phyloP scores from a whole-genome alignment of 2,888 invertebrate species.

The Syrphus vitripennis region DNA sequence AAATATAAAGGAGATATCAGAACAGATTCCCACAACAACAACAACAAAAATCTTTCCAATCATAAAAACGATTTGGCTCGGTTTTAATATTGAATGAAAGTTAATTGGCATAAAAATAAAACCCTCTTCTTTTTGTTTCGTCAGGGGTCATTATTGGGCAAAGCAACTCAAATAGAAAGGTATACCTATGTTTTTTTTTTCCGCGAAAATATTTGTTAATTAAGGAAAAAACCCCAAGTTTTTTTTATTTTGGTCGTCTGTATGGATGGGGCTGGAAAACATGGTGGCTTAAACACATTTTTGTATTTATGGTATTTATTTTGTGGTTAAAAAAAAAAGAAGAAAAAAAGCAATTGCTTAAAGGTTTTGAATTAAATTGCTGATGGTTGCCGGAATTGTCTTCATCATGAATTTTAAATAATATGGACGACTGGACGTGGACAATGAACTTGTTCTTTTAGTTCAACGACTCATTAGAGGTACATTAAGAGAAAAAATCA shows the following conservation, averaged over 20 bases:
- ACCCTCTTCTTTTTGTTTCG: background rate
- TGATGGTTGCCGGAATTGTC: too few relatives aligned
- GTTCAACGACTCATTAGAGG: too few relatives aligned
- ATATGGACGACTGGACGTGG: too few relatives aligned
- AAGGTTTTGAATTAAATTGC: too few relatives aligned
- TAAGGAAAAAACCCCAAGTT: background rate
- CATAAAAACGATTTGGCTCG: background rate
- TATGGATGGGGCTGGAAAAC: background rate
- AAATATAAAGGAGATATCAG: background rate
- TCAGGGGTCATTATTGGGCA: background rate
- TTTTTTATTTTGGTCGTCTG: background rate
- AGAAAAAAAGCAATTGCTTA: too few relatives aligned
- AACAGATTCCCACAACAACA: background rate
- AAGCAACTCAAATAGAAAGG: background rate
- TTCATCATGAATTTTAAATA: too few relatives aligned
- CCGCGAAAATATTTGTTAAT: background rate
- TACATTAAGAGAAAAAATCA: too few relatives aligned
- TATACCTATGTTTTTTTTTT: background rate
- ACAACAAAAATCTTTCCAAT: background rate
- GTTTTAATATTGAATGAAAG: background rate
- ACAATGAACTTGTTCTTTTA: too few relatives aligned
- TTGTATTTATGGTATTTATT: background rate
- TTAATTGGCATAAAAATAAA: background rate
- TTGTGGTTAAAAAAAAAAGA: background rate
- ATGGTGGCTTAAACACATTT: background rate